phyloP scores from a whole-genome alignment of 1,140 invertebrate species.

The Meloidogyne floridensis region DNA sequence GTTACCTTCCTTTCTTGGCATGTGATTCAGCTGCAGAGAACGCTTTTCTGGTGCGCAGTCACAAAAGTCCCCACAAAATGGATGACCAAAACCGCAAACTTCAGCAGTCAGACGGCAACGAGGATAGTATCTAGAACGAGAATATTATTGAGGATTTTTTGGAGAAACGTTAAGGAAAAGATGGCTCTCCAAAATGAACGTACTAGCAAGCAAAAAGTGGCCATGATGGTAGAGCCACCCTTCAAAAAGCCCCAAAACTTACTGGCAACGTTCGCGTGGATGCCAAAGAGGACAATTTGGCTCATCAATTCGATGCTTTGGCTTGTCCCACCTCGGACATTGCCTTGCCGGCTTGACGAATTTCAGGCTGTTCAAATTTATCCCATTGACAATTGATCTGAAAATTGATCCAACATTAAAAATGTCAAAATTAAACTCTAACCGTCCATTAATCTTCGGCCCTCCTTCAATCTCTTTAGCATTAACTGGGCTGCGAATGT shows the following conservation, averaged over 20 bases:
- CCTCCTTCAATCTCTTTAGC: neutral
- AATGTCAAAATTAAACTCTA: neutral
- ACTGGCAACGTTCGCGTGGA: conserved; percentile 22
- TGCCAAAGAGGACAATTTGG: conserved; percentile 18
- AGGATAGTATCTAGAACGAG: conserved; percentile 10
- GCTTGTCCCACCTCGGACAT: conserved; percentile 23
- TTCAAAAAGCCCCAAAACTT: neutral
- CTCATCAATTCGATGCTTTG: conserved; percentile 12
- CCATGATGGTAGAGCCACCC: too few relatives aligned
- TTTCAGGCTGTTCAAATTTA: neutral
- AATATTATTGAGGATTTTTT: neutral
- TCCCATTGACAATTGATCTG: neutral
- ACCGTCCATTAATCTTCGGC: neutral
- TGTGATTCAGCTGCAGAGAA: conserved; percentile 22
- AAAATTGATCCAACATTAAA: neutral
- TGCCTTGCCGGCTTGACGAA: conserved; percentile 24
- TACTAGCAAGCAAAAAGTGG: too few relatives aligned
- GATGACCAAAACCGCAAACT: conserved; percentile 25
- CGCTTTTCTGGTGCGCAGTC: conserved; percentile 8
- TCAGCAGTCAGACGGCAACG: conserved; percentile 22
- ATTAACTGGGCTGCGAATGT: neutral
- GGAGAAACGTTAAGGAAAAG: too few relatives aligned
- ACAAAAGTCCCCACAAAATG: conserved; percentile 21
- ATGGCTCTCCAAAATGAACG: too few relatives aligned
- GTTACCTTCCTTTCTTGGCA: neutral